Conservation (phyloP, 2,888 invertebrate species). For the Dolomedes plantarius region DNA sequence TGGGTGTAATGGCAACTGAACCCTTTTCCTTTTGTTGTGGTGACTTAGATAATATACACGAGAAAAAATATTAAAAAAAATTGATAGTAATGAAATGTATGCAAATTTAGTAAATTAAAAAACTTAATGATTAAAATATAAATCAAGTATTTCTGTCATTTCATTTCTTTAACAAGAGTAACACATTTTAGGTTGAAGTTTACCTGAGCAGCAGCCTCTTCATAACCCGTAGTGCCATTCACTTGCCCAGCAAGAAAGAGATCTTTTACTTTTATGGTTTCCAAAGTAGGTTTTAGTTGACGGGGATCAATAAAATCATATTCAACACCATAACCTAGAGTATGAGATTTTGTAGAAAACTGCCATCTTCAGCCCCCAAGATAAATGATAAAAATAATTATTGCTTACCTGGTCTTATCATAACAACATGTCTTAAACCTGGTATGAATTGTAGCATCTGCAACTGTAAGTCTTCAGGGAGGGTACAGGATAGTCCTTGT, state of each 20-base stretch:
- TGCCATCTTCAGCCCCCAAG: no score
- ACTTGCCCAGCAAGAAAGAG: conserved; percentile 93
- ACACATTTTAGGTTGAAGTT: no score
- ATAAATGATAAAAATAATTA: no score
- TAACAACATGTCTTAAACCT: conserved; percentile 85
- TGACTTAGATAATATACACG: no score
- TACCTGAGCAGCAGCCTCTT: conserved; percentile 90
- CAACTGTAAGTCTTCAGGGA: conserved; percentile 86
- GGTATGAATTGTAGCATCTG: conserved; percentile 81
- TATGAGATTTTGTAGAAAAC: not conserved
- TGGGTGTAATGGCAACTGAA: no score
- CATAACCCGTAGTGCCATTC: conserved; percentile 94
- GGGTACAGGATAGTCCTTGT: conserved; percentile 89
- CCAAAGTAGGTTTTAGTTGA: conserved; percentile 84
- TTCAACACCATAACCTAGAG: conserved; percentile 85
- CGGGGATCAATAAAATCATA: conserved; percentile 92
- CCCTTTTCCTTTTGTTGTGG: no score
- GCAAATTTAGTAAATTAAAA: no score
- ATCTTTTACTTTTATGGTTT: conserved; percentile 84
- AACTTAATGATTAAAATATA: no score
- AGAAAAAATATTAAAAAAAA: no score
- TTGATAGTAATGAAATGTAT: no score
- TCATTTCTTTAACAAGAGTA: no score
- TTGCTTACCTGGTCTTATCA: conserved; percentile 81
- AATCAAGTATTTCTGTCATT: no score